phyloP scores from a whole-genome alignment of 2,113 vertebrate species.

The Piprites chloris region DNA sequence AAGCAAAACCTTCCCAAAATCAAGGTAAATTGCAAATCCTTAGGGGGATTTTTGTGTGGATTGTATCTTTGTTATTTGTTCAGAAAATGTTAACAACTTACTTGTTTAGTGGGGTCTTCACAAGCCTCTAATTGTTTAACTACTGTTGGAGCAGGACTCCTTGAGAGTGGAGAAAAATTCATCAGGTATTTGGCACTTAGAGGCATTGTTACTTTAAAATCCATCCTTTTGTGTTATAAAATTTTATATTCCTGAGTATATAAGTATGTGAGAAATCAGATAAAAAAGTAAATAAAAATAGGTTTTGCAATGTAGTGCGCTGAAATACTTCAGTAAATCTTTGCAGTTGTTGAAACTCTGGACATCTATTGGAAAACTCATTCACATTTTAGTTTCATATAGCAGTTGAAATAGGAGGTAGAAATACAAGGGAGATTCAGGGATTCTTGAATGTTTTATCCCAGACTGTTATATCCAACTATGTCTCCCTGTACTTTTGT shows the following conservation, averaged over 20 bases:
- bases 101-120: not conserved
- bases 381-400: not conserved
- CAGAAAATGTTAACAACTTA: not conserved
- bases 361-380: not conserved
- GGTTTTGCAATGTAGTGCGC: not conserved
- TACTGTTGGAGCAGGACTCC: not conserved
- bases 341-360: not conserved
- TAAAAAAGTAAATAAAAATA: not conserved
- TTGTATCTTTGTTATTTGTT: not conserved
- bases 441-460: not conserved
- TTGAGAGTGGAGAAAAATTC: not conserved
- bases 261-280: not conserved
- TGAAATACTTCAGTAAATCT: not conserved
- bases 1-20: slow-evolving; percentile 73
- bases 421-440: not conserved
- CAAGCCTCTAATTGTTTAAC: not conserved
- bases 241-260: not conserved
- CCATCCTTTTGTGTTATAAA: not conserved
- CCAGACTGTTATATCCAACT: not conserved
- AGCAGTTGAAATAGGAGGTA: not conserved
- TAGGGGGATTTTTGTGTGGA: not conserved
- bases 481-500: not conserved
- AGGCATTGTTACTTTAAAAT: not conserved
- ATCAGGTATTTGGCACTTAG: not conserved
- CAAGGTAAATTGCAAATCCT: slow-evolving; percentile 70